Evolutionary conservation across 2,797 vertebrate genomes (phyloP).

Genomic region (Ctenopoma kingsleyae): DNA sequence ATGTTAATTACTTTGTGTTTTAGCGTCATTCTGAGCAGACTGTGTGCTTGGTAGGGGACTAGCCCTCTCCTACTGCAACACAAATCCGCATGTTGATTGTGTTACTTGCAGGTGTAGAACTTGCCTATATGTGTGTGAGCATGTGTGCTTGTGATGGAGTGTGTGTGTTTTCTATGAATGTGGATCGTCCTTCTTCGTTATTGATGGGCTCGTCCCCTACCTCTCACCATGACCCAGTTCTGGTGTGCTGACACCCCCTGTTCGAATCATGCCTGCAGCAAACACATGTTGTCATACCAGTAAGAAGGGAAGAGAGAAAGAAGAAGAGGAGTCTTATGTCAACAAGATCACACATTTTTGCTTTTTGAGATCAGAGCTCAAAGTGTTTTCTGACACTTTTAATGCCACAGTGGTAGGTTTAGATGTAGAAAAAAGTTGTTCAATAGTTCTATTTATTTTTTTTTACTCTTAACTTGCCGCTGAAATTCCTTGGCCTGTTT

Average conservation of each 20-base stretch:
- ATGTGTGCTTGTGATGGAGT: conserved; percentile 4
- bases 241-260: conserved; percentile 62
- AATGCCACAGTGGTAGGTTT: background rate
- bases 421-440: background rate
- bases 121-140: background rate
- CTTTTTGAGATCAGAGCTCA: conserved; percentile 26
- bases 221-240: conserved; percentile 78
- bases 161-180: conserved; percentile 38
- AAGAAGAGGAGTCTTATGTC: conserved; percentile 20
- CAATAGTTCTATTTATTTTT: background rate
- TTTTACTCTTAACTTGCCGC: background rate
- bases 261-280: conserved; percentile 68
- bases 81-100: conserved; percentile 22
- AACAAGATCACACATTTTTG: background rate
- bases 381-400: conserved; percentile 10
- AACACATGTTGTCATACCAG: conserved; percentile 60
- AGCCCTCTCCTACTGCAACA: conserved; percentile 16
- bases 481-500: background rate
- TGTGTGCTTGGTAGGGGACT: conserved; percentile 54
- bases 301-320: conserved; percentile 31
- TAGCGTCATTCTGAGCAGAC: conserved; percentile 27
- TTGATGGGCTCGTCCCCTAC: conserved; percentile 71
- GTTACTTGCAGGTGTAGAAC: conserved; percentile 51
- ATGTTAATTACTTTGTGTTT: conserved; percentile 53
- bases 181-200: conserved; percentile 68